Conservation (phyloP, 1,140 invertebrate species). For the Aethina tumida region DNA sequence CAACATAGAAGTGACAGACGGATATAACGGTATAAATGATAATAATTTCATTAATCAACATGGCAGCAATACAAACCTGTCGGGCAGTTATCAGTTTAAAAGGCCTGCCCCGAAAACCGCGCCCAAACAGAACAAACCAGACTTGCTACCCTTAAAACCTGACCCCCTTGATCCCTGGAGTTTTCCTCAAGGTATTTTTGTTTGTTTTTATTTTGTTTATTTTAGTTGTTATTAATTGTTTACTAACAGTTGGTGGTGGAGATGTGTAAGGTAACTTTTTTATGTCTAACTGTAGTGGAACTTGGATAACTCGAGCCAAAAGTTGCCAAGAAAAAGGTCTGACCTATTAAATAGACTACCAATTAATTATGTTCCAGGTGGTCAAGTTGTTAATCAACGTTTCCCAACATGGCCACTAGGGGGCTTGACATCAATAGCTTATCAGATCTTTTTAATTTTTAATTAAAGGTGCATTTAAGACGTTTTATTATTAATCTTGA, state of each 20-base stretch:
- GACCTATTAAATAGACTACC: too few relatives aligned
- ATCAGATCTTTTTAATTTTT: too few relatives aligned
- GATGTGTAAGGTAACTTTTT: neutral
- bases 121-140: constrained; percentile 26
- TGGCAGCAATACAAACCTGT: constrained; percentile 14
- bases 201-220: constrained; percentile 25
- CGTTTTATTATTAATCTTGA: too few relatives aligned
- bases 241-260: constrained; percentile 6
- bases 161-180: constrained; percentile 34
- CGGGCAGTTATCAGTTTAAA: constrained; percentile 18
- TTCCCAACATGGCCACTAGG: too few relatives aligned
- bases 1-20: constrained; percentile 59
- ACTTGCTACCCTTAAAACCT: too few relatives aligned
- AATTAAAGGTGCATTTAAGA: too few relatives aligned
- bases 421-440: too few relatives aligned
- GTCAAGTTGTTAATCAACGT: too few relatives aligned
- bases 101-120: constrained; percentile 27
- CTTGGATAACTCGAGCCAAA: neutral
- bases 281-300: neutral
- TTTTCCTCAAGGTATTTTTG: constrained; percentile 32
- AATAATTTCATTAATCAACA: constrained; percentile 22
- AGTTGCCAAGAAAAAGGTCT: neutral
- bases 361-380: too few relatives aligned
- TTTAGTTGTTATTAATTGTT: constrained; percentile 19
- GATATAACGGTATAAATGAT: constrained; percentile 36